phyloP scores from a whole-genome alignment of 2,888 invertebrate genomes.

The Spisula subtruncata region DNA sequence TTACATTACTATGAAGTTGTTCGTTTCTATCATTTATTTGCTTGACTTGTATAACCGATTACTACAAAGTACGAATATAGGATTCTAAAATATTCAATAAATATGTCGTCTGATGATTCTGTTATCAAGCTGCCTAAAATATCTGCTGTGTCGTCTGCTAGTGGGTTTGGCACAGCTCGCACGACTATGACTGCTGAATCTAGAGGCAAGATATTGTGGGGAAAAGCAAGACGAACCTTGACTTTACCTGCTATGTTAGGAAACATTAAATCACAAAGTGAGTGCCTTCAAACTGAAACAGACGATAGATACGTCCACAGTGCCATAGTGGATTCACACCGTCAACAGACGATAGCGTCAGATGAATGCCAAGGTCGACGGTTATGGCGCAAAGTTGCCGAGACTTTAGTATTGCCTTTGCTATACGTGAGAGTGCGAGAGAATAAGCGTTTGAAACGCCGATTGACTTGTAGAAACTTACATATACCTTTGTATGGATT shows the following conservation, averaged over 20 bases:
- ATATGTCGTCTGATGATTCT: neutral
- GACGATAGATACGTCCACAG: neutral
- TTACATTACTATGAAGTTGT: neutral
- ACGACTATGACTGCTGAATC: neutral
- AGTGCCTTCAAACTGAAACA: neutral
- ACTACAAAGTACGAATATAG: neutral
- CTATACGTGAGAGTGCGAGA: neutral
- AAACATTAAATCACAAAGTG: neutral
- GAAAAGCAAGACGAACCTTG: constrained; percentile 15
- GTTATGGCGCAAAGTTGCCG: constrained; percentile 40
- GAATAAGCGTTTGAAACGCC: neutral
- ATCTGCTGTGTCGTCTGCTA: neutral
- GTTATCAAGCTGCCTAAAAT: neutral
- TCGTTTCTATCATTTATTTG: neutral
- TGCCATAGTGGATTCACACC: neutral
- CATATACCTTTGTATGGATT: constrained; percentile 30
- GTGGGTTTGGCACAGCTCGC: neutral
- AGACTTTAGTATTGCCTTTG: constrained; percentile 28
- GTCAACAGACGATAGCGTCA: neutral
- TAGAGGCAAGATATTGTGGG: neutral
- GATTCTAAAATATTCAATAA: neutral
- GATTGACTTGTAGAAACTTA: neutral
- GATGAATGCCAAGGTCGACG: constrained; percentile 17
- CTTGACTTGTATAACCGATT: neutral
- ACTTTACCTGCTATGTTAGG: constrained; percentile 20